A percentile compares a stretch with the other conserved stretches of the same genome.
These are phyloP conservation scores for Gasterosteus nipponicus DNA, from an alignment of 2,113 vertebrate genomes.

Conservation along the genomic window DNA sequence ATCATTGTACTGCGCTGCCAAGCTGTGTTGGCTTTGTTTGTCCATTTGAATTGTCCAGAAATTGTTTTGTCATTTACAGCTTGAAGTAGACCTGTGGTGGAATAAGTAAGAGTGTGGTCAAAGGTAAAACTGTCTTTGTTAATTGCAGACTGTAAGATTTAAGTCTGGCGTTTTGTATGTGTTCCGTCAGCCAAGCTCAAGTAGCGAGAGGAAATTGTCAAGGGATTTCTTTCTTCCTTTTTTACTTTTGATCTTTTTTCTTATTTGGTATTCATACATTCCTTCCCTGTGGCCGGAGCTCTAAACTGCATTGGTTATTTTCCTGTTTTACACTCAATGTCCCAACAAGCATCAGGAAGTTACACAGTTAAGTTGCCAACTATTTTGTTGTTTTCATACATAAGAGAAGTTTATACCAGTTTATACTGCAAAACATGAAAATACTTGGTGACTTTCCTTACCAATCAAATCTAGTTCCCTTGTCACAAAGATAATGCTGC, in stretches of 20 bases:
- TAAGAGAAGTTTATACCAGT: background rate
- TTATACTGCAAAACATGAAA: slow-evolving; percentile 19
- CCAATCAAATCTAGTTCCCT: slow-evolving; percentile 10
- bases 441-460: background rate
- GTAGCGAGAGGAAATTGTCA: slow-evolving; percentile 31
- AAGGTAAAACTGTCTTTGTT: slow-evolving; percentile 26
- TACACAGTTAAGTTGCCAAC: slow-evolving; percentile 22
- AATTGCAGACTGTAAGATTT: slow-evolving; percentile 33
- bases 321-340: slow-evolving; percentile 23
- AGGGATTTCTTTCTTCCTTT: slow-evolving; percentile 17
- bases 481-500: slow-evolving; percentile 13
- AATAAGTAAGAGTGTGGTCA: slow-evolving; percentile 12
- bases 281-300: slow-evolving; percentile 46
- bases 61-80: slow-evolving; percentile 70
- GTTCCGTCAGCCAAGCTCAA: slow-evolving; percentile 23
- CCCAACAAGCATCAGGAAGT: slow-evolving; percentile 36
- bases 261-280: slow-evolving; percentile 51
- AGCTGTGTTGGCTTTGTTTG: slow-evolving; percentile 77
- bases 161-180: slow-evolving; percentile 16
- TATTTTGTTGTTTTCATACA: background rate
- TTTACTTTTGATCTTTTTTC: slow-evolving; percentile 2
- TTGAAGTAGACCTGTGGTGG: slow-evolving; percentile 27
- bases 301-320: slow-evolving; percentile 11
- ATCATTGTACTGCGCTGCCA: slow-evolving; percentile 75
- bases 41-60: slow-evolving; percentile 77